A percentile compares a stretch with the other conserved stretches of the same genome.
Evolutionary conservation across 2,113 vertebrate species (phyloP).

Genomic region (Puntigrus tetrazona): DNA sequence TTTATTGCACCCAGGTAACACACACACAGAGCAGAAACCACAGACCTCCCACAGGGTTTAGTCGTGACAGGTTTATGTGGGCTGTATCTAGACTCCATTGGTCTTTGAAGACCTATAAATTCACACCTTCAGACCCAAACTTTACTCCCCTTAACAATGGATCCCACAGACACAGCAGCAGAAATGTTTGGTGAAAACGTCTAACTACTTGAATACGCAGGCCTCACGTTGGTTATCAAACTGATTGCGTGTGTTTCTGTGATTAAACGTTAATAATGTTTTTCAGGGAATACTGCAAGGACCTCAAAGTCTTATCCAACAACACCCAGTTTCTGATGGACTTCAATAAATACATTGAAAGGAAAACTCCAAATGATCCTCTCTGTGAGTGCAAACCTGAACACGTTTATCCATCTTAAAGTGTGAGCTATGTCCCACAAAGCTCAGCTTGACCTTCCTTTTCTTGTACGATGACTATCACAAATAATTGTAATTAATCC

Average conservation of each 20-base stretch:
- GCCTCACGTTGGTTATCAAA: neutral
- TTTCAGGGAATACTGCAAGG: slow-evolving; percentile 92
- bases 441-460: too few relatives aligned
- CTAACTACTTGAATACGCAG: neutral
- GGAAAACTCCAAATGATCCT: slow-evolving; percentile 82
- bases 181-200: neutral
- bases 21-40: neutral
- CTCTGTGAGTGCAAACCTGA: slow-evolving; percentile 83
- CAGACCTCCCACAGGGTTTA: slow-evolving; percentile 35
- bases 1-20: slow-evolving; percentile 93
- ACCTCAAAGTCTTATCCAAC: slow-evolving; percentile 88
- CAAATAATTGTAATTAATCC: too few relatives aligned
- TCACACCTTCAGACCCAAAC: slow-evolving; percentile 40
- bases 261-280: slow-evolving; percentile 44
- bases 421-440: neutral
- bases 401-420: neutral
- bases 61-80: slow-evolving; percentile 48
- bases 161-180: neutral
- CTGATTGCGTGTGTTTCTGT: neutral
- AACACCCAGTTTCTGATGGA: slow-evolving; percentile 94
- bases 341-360: slow-evolving; percentile 91
- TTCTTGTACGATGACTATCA: too few relatives aligned
- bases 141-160: slow-evolving; percentile 26
- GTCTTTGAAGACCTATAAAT: slow-evolving; percentile 51
- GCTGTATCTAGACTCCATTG: slow-evolving; percentile 31